Percentiles rank a stretch among this genome's conserved stretches.
phyloP scores from a whole-genome alignment of 1,140 invertebrate genomes.

The Bacillus rossius region DNA sequence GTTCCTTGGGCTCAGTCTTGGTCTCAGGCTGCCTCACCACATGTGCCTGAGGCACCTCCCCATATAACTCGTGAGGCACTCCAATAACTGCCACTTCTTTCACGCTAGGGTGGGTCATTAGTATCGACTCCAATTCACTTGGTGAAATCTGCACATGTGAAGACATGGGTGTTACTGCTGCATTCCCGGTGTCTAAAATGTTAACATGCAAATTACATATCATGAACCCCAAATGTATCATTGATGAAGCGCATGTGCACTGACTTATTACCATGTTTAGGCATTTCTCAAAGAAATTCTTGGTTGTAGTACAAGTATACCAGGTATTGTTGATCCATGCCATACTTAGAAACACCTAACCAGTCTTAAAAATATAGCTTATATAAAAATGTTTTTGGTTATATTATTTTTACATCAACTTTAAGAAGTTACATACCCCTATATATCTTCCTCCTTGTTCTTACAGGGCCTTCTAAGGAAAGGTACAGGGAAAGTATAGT shows the following conservation, averaged over 20 bases:
- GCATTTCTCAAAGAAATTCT: too few relatives aligned
- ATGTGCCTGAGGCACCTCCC: constrained; percentile 59
- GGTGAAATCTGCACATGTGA: constrained; percentile 16
- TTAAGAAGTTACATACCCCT: too few relatives aligned
- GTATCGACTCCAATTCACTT: constrained; percentile 52
- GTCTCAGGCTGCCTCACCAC: constrained; percentile 44
- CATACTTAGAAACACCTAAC: too few relatives aligned
- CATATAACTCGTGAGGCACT: constrained; percentile 49
- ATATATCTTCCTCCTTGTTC: too few relatives aligned
- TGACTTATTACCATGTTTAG: too few relatives aligned
- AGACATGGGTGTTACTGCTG: background rate
- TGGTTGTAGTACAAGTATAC: too few relatives aligned
- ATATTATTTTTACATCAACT: too few relatives aligned
- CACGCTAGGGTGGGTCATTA: constrained; percentile 56
- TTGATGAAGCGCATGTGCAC: background rate
- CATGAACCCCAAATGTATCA: background rate
- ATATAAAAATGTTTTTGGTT: too few relatives aligned
- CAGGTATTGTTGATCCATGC: too few relatives aligned
- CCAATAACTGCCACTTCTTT: constrained; percentile 62
- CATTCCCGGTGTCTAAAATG: background rate
- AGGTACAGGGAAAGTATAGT: too few relatives aligned
- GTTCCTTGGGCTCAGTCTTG: constrained; percentile 39
- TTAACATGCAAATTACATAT: background rate
- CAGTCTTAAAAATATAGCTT: too few relatives aligned
- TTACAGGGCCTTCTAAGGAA: too few relatives aligned